Evolutionary conservation across 1,140 invertebrate species (phyloP), one percentile per base, ranked within the genome.

Genomic region (Bathynomus jamesi): DNA sequence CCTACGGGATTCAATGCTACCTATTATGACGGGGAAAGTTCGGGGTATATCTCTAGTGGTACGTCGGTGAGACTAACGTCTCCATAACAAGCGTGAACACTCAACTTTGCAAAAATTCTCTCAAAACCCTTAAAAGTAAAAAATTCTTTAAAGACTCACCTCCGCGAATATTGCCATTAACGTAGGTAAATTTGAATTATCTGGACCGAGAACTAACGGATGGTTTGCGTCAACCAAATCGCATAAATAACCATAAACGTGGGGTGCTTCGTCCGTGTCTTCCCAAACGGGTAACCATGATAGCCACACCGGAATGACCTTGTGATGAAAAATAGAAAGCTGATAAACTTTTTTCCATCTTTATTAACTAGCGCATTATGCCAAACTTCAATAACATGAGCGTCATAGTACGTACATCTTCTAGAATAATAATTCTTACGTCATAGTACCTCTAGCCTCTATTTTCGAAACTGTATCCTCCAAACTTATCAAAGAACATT

Each of bases 261-360:
- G 91, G 63, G 90, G 89, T 67, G 94, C 91, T 84, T 99, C 97
- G 78, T 98, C 97, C 27, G 89, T 87, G 83, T 99, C 97, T 82
- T 98, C 95, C 75, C 90, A 89, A 17, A 97, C 91, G 28, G 97
- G 97, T 76, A 99, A 85, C 95, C 96, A 99, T 70, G 88, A 89
- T 65, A 99, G 85, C 90, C 89, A 78, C 10, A 72, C 40, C 60
- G 70, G 72, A 31, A 73, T 72, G n/a, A 76, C 70, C 70, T 71
- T 31, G 1, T 17, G 24, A 75, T 13, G 11, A 69, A 63, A 67
- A 8, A 69, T 8, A n/a, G n/a, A n/a, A n/a, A n/a, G n/a, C n/a
- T n/a, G n/a, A n/a, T n/a, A n/a, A n/a, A n/a, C n/a, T n/a, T n/a
- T n/a, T n/a, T n/a, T n/a, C n/a, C n/a, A n/a, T n/a, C n/a, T n/a